A percentile compares a stretch with the other conserved stretches of the same genome.
Conservation (phyloP, 2,888 invertebrate genomes). For the Thecophora atra region DNA sequence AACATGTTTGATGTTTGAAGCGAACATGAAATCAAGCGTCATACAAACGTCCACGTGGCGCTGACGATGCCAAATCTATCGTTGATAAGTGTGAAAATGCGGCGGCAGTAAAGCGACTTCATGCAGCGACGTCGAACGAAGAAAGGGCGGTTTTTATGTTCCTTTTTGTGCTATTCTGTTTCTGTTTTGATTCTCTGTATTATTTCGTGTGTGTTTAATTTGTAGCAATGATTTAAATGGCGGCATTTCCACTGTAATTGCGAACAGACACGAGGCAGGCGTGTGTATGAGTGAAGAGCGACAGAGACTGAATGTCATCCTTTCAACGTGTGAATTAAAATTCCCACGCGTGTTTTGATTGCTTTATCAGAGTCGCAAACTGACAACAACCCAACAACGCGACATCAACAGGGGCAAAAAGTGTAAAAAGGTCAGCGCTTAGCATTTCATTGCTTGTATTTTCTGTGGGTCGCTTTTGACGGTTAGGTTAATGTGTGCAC, state of each 20-base stretch:
- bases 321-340: background rate
- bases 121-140: slow-evolving; percentile 1
- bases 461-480: too few species aligned
- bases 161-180: background rate
- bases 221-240: slow-evolving; percentile 14
- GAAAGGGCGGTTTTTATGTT: background rate
- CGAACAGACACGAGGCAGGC: too few species aligned
- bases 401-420: too few species aligned
- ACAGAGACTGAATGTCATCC: too few species aligned
- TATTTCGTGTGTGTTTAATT: background rate
- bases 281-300: background rate
- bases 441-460: too few species aligned
- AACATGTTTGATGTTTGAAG: too few species aligned
- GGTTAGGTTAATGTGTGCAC: too few species aligned
- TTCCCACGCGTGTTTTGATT: background rate
- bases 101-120: background rate
- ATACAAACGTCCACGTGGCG: too few species aligned
- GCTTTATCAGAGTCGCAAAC: background rate
- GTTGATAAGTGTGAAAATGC: background rate
- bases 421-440: too few species aligned
- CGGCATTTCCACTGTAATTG: slow-evolving; percentile 19
- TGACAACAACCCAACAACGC: too few species aligned
- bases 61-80: too few species aligned
- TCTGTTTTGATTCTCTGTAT: background rate
- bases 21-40: too few species aligned